These are phyloP conservation scores for Varecia variegata DNA, from an alignment of 2,797 vertebrate genomes.

Conservation along the genomic window DNA sequence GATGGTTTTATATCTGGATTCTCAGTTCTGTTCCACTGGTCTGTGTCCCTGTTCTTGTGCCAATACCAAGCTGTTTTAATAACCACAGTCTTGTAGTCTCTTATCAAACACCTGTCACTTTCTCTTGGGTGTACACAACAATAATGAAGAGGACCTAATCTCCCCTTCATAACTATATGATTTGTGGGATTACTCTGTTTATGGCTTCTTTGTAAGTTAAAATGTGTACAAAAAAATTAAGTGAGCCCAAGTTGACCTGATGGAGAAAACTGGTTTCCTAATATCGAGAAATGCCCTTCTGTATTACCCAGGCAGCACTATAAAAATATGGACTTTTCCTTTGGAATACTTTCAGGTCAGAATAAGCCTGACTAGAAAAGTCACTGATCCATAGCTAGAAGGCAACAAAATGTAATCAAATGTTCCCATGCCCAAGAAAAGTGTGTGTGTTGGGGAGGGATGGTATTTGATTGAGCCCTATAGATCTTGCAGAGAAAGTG, in stretches of 20 bases:
- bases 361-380: slow-evolving; percentile 66
- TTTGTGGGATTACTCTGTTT: slow-evolving; percentile 56
- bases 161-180: slow-evolving; percentile 58
- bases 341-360: slow-evolving; percentile 57
- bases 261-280: slow-evolving; percentile 67
- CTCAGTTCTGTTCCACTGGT: too few species aligned
- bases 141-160: slow-evolving; percentile 65
- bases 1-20: too few species aligned
- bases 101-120: slow-evolving; percentile 69
- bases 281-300: slow-evolving; percentile 67
- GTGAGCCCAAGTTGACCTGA: slow-evolving; percentile 68
- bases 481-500: slow-evolving; percentile 45
- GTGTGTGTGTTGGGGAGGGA: background rate
- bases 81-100: background rate
- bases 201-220: slow-evolving; percentile 62
- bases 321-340: slow-evolving; percentile 65
- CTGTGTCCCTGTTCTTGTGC: too few species aligned
- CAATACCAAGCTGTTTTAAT: too few species aligned
- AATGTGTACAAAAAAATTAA: slow-evolving; percentile 64
- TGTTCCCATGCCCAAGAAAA: background rate
- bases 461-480: slow-evolving; percentile 25
- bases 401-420: slow-evolving; percentile 63
- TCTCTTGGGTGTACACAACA: slow-evolving; percentile 60
- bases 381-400: slow-evolving; percentile 28
- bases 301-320: slow-evolving; percentile 50